A percentile compares a stretch with the other conserved stretches of the same genome.
Evolutionary conservation across 2,797 vertebrate genomes (phyloP).

Genomic region (Liasis olivaceus): DNA sequence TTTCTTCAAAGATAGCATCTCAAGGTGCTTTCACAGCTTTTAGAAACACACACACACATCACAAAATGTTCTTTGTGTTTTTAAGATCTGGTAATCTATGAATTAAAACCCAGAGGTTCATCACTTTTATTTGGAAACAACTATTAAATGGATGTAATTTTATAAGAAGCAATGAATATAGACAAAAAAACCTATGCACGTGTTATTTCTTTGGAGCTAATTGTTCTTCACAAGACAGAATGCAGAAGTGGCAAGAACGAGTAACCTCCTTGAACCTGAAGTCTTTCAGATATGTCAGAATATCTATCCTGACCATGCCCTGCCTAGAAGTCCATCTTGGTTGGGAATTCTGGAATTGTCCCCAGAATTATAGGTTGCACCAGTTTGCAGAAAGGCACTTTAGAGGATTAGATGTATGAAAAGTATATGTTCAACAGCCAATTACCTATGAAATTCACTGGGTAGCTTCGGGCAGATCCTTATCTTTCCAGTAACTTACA

Average conservation of each 20-base stretch:
- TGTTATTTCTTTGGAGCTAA: neutral
- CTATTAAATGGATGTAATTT: neutral
- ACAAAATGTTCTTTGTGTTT: constrained; percentile 60
- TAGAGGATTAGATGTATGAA: neutral
- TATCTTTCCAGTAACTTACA: neutral
- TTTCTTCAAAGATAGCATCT: constrained; percentile 56
- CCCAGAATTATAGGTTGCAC: neutral
- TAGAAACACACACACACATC: constrained; percentile 38
- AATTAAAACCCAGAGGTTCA: constrained; percentile 42
- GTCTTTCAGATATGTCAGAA: neutral
- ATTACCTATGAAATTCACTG: neutral
- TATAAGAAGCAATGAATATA: neutral
- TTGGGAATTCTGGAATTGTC: neutral
- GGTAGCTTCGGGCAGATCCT: neutral
- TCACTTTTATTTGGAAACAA: constrained; percentile 27
- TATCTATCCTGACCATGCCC: neutral
- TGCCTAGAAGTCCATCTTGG: neutral
- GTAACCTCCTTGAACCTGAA: neutral
- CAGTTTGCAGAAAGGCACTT: neutral
- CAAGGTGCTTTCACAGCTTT: constrained; percentile 59
- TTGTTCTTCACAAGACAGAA: neutral
- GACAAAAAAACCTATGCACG: neutral
- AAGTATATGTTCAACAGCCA: neutral
- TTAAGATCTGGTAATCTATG: constrained; percentile 56
- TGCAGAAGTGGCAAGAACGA: neutral